phyloP scores from a whole-genome alignment of 2,113 vertebrate species.

The Upupa epops region DNA sequence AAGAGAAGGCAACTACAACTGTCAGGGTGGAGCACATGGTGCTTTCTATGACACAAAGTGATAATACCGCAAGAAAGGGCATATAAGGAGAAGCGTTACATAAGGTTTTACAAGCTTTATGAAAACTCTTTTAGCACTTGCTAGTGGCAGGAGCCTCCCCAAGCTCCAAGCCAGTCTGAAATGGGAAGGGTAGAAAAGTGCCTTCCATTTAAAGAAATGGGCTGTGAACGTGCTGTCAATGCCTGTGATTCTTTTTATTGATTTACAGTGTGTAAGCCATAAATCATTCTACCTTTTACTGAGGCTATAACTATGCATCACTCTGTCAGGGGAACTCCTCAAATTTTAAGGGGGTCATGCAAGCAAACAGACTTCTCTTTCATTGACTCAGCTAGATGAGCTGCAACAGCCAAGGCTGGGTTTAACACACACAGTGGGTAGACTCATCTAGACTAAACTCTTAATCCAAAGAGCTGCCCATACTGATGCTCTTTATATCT shows the following conservation, averaged over 20 bases:
- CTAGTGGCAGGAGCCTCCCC: conserved; percentile 23
- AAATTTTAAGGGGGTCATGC: not conserved
- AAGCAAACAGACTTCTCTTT: not conserved
- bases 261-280: conserved; percentile 54
- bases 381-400: not conserved
- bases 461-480: not conserved
- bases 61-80: not conserved
- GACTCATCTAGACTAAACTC: not conserved
- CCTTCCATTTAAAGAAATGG: conserved; percentile 68
- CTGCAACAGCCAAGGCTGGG: not conserved
- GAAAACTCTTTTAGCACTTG: conserved; percentile 27
- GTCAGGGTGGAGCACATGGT: not conserved
- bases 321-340: conserved; percentile 37
- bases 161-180: not conserved
- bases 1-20: not conserved
- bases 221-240: conserved; percentile 60
- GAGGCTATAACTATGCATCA: conserved; percentile 60
- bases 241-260: conserved; percentile 65
- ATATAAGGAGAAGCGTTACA: not conserved
- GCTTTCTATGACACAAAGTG: not conserved
- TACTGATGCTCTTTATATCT: not conserved
- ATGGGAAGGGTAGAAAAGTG: conserved; percentile 25
- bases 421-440: not conserved
- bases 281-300: conserved; percentile 62
- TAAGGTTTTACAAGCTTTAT: conserved; percentile 40